These are phyloP conservation scores for Chaetoderma sp. DNA, from an alignment of 2,888 invertebrate genomes.

Conservation along the genomic window DNA sequence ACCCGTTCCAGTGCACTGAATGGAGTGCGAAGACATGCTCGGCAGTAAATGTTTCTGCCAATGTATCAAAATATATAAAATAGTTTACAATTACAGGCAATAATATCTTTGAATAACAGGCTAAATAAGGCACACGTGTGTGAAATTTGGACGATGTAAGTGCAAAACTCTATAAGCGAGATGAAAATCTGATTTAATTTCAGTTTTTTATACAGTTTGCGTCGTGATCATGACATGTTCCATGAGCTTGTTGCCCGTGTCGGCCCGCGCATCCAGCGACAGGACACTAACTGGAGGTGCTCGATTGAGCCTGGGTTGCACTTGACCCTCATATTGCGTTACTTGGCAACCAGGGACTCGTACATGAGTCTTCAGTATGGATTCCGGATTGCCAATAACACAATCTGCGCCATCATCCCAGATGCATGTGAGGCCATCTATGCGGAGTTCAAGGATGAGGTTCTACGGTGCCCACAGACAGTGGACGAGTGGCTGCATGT, in stretches of 20 bases:
- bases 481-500: constrained; percentile 14
- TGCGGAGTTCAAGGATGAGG: constrained; percentile 9
- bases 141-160: too few relatives aligned
- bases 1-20: too few relatives aligned
- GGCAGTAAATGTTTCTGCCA: too few relatives aligned
- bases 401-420: constrained; percentile 8
- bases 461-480: constrained; percentile 6
- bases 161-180: too few relatives aligned
- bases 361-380: constrained; percentile 16
- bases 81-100: too few relatives aligned
- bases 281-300: background rate
- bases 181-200: too few relatives aligned
- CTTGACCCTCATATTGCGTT: constrained; percentile 24
- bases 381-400: constrained; percentile 26
- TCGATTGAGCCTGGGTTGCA: constrained; percentile 15
- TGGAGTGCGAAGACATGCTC: too few relatives aligned
- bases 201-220: too few relatives aligned
- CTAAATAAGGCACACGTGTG: too few relatives aligned
- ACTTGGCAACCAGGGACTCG: constrained; percentile 21
- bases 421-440: constrained; percentile 23
- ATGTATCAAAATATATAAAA: too few relatives aligned
- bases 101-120: too few relatives aligned
- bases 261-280: background rate
- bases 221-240: too few relatives aligned
- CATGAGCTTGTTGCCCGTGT: background rate